Evolutionary conservation across 2,113 vertebrate species (phyloP).

Genomic region (Epinephelus cyanopodus): DNA sequence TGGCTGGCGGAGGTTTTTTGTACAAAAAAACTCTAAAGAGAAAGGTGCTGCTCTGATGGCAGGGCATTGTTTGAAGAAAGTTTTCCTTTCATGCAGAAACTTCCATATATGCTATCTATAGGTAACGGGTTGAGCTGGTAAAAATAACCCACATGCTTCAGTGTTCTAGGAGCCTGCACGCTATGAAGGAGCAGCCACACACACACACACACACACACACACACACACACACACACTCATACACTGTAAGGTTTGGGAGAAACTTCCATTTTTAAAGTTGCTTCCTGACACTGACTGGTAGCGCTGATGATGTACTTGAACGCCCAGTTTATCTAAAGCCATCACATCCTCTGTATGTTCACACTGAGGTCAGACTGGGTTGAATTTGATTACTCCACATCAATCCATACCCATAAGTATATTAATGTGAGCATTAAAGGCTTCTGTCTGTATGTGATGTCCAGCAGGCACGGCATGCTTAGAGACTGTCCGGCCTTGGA

Average conservation of each 20-base stretch:
- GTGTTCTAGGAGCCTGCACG: conserved; percentile 4
- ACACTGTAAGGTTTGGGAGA: background rate
- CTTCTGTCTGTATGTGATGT: conserved; percentile 28
- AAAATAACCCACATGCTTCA: conserved; percentile 23
- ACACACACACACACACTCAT: conserved; percentile 13
- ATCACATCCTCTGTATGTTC: conserved; percentile 16
- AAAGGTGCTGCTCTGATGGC: background rate
- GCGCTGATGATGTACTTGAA: background rate
- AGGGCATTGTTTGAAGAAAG: background rate
- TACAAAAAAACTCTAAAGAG: background rate
- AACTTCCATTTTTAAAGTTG: background rate
- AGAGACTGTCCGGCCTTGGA: conserved; percentile 5
- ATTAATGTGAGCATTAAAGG: conserved; percentile 17
- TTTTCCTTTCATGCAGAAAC: conserved; percentile 1
- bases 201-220: conserved; percentile 4
- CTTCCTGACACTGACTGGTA: background rate
- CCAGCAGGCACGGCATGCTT: background rate
- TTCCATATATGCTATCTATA: conserved; percentile 15
- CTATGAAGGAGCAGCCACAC: background rate
- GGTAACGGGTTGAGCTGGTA: background rate
- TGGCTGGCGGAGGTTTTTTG: no score
- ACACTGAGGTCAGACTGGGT: background rate
- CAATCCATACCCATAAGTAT: conserved; percentile 27
- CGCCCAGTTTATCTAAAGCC: conserved; percentile 10
- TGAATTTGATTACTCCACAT: conserved; percentile 31